Evolutionary conservation across 2,113 vertebrate genomes (phyloP), one percentile per base, ranked within the genome.

Genomic region (Pygathrix nemaeus): DNA sequence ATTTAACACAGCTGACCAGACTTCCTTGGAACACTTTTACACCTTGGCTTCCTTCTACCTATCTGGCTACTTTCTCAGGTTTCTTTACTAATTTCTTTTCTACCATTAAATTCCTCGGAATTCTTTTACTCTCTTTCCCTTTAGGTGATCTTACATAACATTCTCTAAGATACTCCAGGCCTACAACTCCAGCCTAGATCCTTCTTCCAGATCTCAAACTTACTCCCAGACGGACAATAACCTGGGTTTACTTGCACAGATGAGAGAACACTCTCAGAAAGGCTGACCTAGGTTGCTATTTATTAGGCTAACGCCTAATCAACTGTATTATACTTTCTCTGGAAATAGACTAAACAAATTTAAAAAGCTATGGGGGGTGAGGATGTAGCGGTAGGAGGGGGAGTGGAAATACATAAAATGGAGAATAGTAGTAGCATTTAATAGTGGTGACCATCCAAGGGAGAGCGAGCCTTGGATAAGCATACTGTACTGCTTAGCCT

Each of bases 151-250:
- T 84, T 84, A 68, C 4, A 48, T 50, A 78, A 25, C 23, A 35
- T 40, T 85, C 76, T 73, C 91, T 93, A 73, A 68, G 1, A 82
- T 35, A 90, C 84, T 90, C 66, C 10, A 61, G 55, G 21, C 40
- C 94, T 93, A 32, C 8, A 83, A 83, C 17, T 88, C 13, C 16
- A 66, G 43, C 32, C 84, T 55, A 88, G 45, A 84, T 66, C 57
- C 88, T 94, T 90, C 90, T 90, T 95, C 87, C 27, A 75, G 10
- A 97, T 88, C 75, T 95, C 64, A 93, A 88, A 93, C 57, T 95
- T 92, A 89, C 32, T 93, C 40, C 68, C 35, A 92, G 25, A 43
- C 13, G 94, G 48, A 83, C 35, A 90, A 30, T 84, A 97, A 90
- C 52, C 20, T 72, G 50, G 30, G n/a, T 90, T 83, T 86, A 92